phyloP scores from a whole-genome alignment of 2,113 vertebrate species.

The Propithecus coquereli region DNA sequence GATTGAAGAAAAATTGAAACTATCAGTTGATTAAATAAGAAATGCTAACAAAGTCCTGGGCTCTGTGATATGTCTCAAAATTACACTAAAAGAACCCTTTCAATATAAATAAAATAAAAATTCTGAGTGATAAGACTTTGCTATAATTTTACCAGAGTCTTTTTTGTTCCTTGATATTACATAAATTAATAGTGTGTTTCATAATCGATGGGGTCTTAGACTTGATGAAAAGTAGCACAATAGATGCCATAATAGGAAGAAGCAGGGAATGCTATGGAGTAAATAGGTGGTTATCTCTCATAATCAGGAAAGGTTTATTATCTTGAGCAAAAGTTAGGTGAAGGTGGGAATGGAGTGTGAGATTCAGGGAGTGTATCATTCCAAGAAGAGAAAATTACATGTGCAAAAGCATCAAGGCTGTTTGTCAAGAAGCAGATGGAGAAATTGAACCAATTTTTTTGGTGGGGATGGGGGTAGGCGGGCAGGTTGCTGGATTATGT shows the following conservation, averaged over 20 bases:
- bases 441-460: background rate
- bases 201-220: conserved; percentile 11
- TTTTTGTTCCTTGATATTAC: background rate
- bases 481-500: background rate
- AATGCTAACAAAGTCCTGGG: background rate
- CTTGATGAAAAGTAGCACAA: background rate
- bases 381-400: background rate
- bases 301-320: background rate
- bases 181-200: background rate
- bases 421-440: conserved; percentile 16
- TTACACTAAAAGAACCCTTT: background rate
- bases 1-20: background rate
- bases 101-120: background rate
- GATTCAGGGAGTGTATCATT: background rate
- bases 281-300: background rate
- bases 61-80: conserved; percentile 35
- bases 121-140: background rate
- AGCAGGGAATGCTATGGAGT: background rate
- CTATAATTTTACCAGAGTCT: conserved; percentile 23
- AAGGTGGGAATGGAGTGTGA: background rate
- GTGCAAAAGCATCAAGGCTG: background rate
- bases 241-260: background rate
- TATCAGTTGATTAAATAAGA: conserved; percentile 39
- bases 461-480: too few species aligned
- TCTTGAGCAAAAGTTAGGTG: background rate